Evolutionary conservation across 2,888 invertebrate species (phyloP).

Genomic region (Ptychoptera contaminata): DNA sequence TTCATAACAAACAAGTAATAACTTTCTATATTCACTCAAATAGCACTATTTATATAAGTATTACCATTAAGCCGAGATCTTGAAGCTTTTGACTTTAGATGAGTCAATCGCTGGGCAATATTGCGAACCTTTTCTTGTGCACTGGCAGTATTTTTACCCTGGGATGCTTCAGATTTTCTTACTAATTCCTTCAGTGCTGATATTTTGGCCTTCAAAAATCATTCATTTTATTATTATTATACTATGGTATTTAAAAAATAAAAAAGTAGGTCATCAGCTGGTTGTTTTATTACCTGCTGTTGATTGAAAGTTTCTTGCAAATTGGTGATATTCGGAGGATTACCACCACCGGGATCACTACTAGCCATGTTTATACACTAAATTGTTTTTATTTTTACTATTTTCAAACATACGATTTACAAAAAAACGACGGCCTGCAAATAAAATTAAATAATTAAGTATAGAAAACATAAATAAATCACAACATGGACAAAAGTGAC

Average conservation of each 20-base stretch:
- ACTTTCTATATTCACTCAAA: too few species aligned
- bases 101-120: conserved; percentile 21
- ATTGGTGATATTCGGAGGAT: conserved; percentile 9
- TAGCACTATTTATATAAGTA: too few species aligned
- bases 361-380: background rate
- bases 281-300: conserved; percentile 12
- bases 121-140: conserved; percentile 23
- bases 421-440: background rate
- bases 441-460: background rate
- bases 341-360: conserved; percentile 6
- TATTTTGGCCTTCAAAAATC: conserved; percentile 20
- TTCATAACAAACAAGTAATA: background rate
- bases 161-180: conserved; percentile 20
- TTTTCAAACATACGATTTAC: too few species aligned
- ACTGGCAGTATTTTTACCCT: conserved; percentile 20
- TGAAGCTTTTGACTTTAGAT: conserved; percentile 19
- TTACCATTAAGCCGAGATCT: conserved; percentile 13
- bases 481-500: background rate
- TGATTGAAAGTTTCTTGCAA: conserved; percentile 13
- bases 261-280: too few species aligned
- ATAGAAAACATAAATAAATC: background rate
- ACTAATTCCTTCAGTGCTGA: conserved; percentile 22
- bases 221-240: too few species aligned
- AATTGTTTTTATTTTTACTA: background rate
- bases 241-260: too few species aligned